phyloP scores from a whole-genome alignment of 2,888 invertebrate genomes.

The Lasioglossum calceatum region DNA sequence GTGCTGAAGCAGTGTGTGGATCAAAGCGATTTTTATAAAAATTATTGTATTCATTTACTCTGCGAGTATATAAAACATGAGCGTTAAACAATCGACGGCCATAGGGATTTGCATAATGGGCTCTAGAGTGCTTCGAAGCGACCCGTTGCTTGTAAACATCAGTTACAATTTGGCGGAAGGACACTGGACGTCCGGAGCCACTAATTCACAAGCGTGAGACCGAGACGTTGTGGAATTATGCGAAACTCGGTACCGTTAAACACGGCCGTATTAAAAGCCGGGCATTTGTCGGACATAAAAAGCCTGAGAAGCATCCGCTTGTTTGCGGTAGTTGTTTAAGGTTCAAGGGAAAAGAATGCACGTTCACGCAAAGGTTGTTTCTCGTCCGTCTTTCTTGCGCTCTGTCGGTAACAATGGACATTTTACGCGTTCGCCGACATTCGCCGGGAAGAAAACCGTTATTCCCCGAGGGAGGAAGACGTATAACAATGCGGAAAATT shows the following conservation, averaged over 20 bases:
- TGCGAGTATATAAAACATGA: background rate
- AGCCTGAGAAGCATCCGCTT: constrained; percentile 9
- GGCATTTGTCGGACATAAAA: constrained; percentile 13
- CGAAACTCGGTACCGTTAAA: constrained; percentile 25
- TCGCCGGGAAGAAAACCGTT: constrained; percentile 37
- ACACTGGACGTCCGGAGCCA: background rate
- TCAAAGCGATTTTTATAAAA: no score
- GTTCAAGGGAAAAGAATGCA: background rate
- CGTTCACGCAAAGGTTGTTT: constrained; percentile 2
- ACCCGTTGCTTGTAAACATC: background rate
- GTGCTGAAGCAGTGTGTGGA: no score
- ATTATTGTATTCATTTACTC: no score
- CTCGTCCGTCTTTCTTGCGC: background rate
- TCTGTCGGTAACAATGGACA: constrained; percentile 42
- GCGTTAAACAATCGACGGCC: background rate
- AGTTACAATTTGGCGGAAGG: background rate
- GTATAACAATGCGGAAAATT: constrained; percentile 43
- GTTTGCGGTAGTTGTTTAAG: constrained; percentile 13
- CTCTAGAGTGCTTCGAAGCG: background rate
- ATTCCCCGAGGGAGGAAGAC: constrained; percentile 43
- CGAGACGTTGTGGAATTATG: background rate
- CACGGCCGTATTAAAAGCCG: constrained; percentile 10
- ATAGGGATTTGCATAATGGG: background rate
- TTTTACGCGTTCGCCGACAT: constrained; percentile 39
- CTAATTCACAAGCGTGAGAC: background rate